phyloP scores from a whole-genome alignment of 2,113 vertebrate species.

The Oceanodroma tethys region DNA sequence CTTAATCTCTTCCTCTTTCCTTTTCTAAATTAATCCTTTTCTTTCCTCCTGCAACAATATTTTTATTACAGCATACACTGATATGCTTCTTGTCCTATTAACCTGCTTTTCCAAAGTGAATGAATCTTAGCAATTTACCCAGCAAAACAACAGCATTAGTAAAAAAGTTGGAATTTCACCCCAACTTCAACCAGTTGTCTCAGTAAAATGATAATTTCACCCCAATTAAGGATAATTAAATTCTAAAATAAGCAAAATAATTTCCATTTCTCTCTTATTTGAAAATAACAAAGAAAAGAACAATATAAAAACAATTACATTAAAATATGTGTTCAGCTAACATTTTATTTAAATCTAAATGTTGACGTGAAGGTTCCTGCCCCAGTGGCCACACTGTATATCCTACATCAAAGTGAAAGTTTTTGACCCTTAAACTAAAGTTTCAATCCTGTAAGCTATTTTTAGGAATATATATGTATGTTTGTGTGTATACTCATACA shows the following conservation, averaged over 20 bases:
- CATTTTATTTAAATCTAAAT: background rate
- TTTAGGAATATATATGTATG: background rate
- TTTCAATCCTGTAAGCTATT: background rate
- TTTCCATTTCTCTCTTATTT: background rate
- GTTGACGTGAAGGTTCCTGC: background rate
- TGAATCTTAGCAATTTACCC: background rate
- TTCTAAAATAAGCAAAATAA: background rate
- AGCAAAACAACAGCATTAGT: background rate
- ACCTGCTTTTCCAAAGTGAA: background rate
- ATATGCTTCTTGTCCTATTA: background rate
- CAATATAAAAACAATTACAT: background rate
- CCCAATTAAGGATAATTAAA: background rate
- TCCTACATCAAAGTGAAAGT: background rate
- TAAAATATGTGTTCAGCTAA: background rate
- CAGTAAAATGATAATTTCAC: background rate
- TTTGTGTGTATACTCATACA: background rate
- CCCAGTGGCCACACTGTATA: background rate
- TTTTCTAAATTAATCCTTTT: background rate
- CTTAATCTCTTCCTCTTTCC: background rate
- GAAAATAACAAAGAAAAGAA: background rate
- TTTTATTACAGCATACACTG: background rate
- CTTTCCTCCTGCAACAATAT: background rate
- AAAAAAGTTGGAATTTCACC: background rate
- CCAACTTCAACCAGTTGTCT: background rate
- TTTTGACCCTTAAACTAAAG: background rate